Evolutionary conservation across 2,113 vertebrate genomes (phyloP).

Genomic region (Osmerus mordax): DNA sequence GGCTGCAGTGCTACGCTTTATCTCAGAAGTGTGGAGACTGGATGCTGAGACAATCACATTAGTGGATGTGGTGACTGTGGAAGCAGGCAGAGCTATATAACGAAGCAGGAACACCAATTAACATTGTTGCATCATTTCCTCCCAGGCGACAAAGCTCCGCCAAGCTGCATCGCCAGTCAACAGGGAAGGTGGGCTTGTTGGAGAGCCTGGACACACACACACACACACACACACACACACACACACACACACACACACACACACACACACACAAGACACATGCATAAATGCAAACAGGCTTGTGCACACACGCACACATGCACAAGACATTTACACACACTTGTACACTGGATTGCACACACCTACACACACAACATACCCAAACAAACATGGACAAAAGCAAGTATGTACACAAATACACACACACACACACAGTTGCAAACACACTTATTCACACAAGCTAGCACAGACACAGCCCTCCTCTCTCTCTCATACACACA

Average conservation of each 20-base stretch:
- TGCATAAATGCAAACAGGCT: constrained; percentile 28
- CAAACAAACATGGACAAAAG: constrained; percentile 28
- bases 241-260: constrained; percentile 3
- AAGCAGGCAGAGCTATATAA: constrained; percentile 52
- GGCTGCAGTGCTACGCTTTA: constrained; percentile 23
- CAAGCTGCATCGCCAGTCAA: constrained; percentile 27
- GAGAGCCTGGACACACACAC: constrained; percentile 3
- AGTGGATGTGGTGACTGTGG: constrained; percentile 40
- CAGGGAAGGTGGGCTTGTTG: constrained; percentile 53
- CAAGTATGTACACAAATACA: constrained; percentile 26
- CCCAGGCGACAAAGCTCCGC: constrained; percentile 38
- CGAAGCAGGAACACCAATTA: constrained; percentile 27
- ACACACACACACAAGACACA: background rate
- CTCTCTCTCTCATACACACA: constrained; percentile 26
- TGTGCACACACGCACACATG: constrained; percentile 20
- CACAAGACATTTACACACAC: constrained; percentile 23
- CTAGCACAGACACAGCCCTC: constrained; percentile 3
- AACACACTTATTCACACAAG: constrained; percentile 14
- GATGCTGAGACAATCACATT: constrained; percentile 10
- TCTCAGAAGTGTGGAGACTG: constrained; percentile 24
- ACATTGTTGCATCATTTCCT: constrained; percentile 66
- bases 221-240: background rate
- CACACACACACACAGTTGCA: constrained; percentile 22
- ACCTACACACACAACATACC: constrained; percentile 8
- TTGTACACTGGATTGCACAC: constrained; percentile 7